These are phyloP conservation scores for Anthophora plumipes DNA, from an alignment of 2,888 invertebrate genomes.

Conservation along the genomic window DNA sequence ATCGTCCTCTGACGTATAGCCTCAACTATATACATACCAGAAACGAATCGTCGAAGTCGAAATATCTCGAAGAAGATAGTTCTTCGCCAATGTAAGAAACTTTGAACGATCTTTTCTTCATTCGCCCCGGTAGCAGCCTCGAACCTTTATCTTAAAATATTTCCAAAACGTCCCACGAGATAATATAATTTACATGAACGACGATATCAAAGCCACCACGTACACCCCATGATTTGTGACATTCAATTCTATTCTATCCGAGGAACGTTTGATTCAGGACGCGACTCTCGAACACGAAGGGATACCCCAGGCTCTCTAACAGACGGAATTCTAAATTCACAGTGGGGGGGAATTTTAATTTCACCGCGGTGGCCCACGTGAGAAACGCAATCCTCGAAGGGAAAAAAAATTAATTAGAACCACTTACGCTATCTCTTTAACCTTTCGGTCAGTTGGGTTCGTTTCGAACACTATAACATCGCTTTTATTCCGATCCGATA, in stretches of 20 bases:
- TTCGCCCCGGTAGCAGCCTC: background rate
- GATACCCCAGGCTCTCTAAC: background rate
- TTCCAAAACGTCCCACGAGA: constrained; percentile 14
- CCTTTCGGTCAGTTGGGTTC: constrained; percentile 44
- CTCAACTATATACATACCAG: background rate
- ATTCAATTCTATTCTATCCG: constrained; percentile 50
- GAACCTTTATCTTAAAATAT: constrained; percentile 42
- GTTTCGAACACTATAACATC: constrained; percentile 58
- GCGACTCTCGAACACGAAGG: constrained; percentile 14
- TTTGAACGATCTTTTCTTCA: background rate
- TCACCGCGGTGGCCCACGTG: background rate
- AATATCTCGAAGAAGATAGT: background rate
- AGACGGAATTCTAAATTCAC: constrained; percentile 48
- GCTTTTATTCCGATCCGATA: constrained; percentile 55
- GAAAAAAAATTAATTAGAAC: constrained; percentile 5
- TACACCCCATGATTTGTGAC: constrained; percentile 33
- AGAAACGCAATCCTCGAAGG: background rate
- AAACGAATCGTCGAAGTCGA: constrained; percentile 4
- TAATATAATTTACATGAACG: constrained; percentile 40
- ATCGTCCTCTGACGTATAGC: constrained; percentile 34
- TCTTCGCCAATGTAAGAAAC: background rate
- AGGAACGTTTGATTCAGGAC: constrained; percentile 19
- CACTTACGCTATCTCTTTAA: constrained; percentile 18
- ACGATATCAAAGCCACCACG: constrained; percentile 24
- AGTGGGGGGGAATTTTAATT: constrained; percentile 43